A percentile compares a stretch with the other conserved stretches of the same genome.
Conservation (phyloP, 2,888 invertebrate genomes). For the Conomelus anceps region DNA sequence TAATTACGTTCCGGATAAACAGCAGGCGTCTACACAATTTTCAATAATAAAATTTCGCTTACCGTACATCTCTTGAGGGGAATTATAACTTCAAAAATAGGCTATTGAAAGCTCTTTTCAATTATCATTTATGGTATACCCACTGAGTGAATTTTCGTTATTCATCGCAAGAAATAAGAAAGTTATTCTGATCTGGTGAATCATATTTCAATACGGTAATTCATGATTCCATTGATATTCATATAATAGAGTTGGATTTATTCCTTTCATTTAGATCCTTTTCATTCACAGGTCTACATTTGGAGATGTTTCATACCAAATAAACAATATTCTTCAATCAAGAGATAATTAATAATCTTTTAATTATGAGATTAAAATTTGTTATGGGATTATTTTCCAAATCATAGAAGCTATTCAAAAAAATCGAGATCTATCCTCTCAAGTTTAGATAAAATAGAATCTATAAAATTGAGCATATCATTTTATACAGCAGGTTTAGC, state of each 20-base stretch:
- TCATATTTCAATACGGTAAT: neutral
- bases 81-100: too few relatives aligned
- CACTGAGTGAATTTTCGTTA: neutral
- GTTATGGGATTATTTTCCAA: too few relatives aligned
- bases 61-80: neutral
- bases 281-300: neutral
- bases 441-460: too few relatives aligned
- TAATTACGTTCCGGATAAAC: neutral
- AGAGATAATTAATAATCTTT: too few relatives aligned
- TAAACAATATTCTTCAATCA: too few relatives aligned
- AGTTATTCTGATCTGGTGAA: neutral
- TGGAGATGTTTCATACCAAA: neutral
- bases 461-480: too few relatives aligned
- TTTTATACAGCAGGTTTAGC: too few relatives aligned
- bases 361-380: too few relatives aligned
- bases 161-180: neutral
- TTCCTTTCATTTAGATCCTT: neutral
- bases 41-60: neutral
- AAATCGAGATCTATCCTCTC: too few relatives aligned
- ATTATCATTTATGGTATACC: neutral
- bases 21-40: neutral
- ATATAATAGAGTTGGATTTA: neutral
- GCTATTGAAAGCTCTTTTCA: neutral
- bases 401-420: too few relatives aligned
- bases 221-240: neutral